Conservation (phyloP, 1,140 invertebrate genomes). For the Neotoxoptera formosana region DNA sequence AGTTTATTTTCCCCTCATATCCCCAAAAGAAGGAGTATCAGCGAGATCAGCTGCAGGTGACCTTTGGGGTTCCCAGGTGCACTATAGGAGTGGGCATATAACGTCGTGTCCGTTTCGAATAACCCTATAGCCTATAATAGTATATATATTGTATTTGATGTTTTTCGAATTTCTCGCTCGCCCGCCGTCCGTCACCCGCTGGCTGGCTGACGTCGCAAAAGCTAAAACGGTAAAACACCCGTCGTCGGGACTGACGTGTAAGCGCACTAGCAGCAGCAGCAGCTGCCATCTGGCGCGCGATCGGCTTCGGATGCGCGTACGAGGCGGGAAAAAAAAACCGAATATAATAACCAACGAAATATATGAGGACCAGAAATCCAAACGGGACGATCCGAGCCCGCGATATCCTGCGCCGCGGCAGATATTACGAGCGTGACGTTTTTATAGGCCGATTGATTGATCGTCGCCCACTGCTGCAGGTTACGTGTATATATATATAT, state of each 20-base stretch:
- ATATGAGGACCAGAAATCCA: background rate
- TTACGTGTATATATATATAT: background rate
- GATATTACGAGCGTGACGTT: slow-evolving; percentile 32
- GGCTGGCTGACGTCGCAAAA: background rate
- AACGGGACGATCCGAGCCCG: background rate
- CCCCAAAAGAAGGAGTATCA: too few species aligned
- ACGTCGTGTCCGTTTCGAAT: too few species aligned
- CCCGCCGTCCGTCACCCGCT: background rate
- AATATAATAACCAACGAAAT: background rate
- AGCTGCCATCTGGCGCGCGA: background rate
- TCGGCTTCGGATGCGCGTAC: background rate
- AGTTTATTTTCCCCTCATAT: too few species aligned
- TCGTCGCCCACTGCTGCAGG: slow-evolving; percentile 5
- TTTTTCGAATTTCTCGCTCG: background rate
- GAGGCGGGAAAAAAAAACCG: background rate
- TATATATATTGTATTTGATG: background rate
- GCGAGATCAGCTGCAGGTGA: too few species aligned
- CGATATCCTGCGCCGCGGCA: background rate
- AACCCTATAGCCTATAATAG: too few species aligned
- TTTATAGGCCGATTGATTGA: slow-evolving; percentile 47
- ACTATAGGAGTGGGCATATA: too few species aligned
- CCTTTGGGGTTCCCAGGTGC: too few species aligned
- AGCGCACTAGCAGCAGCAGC: background rate
- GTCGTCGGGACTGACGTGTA: background rate
- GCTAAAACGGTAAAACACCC: slow-evolving; percentile 1